phyloP scores from a whole-genome alignment of 2,888 invertebrate species.

The Trissolcus brochymenae region DNA sequence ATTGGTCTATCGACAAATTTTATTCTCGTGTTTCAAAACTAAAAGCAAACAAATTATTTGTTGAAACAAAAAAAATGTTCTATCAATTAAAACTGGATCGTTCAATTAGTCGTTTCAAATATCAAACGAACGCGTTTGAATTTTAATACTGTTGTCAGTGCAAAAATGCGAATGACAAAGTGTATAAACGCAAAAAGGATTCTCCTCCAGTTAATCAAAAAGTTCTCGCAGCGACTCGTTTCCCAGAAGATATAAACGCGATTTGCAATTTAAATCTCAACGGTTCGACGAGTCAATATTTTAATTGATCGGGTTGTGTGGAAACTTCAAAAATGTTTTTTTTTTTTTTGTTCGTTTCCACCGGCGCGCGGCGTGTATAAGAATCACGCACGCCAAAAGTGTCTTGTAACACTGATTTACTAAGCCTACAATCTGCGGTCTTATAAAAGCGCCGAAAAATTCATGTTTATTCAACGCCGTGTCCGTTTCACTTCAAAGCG shows the following conservation, averaged over 20 bases:
- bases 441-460: slow-evolving; percentile 8
- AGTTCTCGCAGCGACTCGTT: slow-evolving; percentile 26
- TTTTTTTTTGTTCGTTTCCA: slow-evolving; percentile 12
- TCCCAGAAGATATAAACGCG: slow-evolving; percentile 24
- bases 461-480: slow-evolving; percentile 30
- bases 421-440: slow-evolving; percentile 17
- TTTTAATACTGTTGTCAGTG: slow-evolving; percentile 12
- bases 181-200: slow-evolving; percentile 1
- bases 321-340: too few relatives aligned
- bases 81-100: too few relatives aligned
- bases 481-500: slow-evolving; percentile 6
- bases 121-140: neutral
- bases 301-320: slow-evolving; percentile 22
- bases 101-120: neutral
- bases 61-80: too few relatives aligned
- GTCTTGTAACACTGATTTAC: slow-evolving; percentile 34
- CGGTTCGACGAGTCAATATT: slow-evolving; percentile 33
- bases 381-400: slow-evolving; percentile 9
- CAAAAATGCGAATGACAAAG: slow-evolving; percentile 27
- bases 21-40: too few relatives aligned
- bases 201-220: slow-evolving; percentile 34
- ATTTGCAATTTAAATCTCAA: slow-evolving; percentile 45
- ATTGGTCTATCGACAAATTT: neutral
- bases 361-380: neutral
- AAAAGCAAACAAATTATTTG: too few relatives aligned